Evolutionary conservation across 2,888 invertebrate genomes (phyloP).

Genomic region (Caenorhabditis sinica): DNA sequence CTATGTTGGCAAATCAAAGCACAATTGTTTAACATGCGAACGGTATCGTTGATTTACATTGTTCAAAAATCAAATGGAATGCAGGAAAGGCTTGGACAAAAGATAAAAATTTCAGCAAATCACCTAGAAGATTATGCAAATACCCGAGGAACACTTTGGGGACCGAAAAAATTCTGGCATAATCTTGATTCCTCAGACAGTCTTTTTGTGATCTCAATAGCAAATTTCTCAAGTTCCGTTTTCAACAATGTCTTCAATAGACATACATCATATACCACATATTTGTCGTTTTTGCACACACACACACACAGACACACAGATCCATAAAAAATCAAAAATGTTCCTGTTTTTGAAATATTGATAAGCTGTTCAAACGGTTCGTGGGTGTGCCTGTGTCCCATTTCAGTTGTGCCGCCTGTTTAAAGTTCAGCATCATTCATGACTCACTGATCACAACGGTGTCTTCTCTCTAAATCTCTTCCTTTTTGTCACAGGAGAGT

Average conservation of each 20-base stretch:
- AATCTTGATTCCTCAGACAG: background rate
- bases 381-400: slow-evolving; percentile 50
- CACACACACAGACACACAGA: background rate
- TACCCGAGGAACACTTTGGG: no score
- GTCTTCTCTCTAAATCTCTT: slow-evolving; percentile 26
- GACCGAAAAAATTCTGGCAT: no score
- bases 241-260: slow-evolving; percentile 11
- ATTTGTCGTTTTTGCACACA: slow-evolving; percentile 25
- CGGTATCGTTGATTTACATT: background rate
- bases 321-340: slow-evolving; percentile 36
- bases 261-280: slow-evolving; percentile 35
- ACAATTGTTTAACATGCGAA: background rate
- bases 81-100: no score
- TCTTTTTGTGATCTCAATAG: background rate
- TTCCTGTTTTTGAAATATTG: slow-evolving; percentile 45
- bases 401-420: slow-evolving; percentile 48
- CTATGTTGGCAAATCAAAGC: slow-evolving; percentile 16
- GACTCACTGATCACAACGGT: slow-evolving; percentile 53
- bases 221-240: slow-evolving; percentile 3
- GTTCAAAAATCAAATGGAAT: background rate
- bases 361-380: slow-evolving; percentile 64
- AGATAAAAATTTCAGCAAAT: no score
- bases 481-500: background rate
- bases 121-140: no score
- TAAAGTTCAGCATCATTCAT: slow-evolving; percentile 58